Evolutionary conservation across 2,113 vertebrate species (phyloP).

Genomic region (Scalopus aquaticus): DNA sequence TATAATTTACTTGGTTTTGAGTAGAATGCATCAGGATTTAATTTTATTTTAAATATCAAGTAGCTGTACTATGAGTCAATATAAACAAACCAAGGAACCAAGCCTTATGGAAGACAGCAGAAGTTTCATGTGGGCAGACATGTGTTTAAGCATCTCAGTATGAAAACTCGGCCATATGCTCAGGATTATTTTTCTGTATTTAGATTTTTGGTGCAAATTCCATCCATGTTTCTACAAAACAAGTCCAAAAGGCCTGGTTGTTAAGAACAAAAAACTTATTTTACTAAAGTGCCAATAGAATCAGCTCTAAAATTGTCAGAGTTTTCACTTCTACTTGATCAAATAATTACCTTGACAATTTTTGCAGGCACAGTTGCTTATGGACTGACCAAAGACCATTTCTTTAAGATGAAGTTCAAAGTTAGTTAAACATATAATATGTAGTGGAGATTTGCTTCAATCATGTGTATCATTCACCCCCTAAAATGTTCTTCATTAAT

Average conservation of each 20-base stretch:
- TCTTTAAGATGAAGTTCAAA: neutral
- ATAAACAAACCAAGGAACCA: neutral
- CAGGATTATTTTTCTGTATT: slow-evolving; percentile 23
- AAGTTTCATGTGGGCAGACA: neutral
- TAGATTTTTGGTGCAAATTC: slow-evolving; percentile 34
- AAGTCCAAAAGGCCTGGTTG: slow-evolving; percentile 11
- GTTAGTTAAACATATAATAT: neutral
- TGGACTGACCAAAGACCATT: neutral
- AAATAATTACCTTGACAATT: neutral
- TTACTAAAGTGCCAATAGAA: neutral
- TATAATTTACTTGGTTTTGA: slow-evolving; percentile 16
- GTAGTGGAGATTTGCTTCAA: neutral
- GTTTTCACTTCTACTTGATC: slow-evolving; percentile 1
- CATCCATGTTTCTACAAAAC: slow-evolving; percentile 24
- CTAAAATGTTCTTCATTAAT: neutral
- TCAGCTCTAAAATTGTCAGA: neutral
- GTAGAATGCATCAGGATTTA: neutral
- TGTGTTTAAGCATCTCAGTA: slow-evolving; percentile 1
- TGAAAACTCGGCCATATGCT: neutral
- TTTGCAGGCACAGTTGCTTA: neutral
- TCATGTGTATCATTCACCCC: neutral
- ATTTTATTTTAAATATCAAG: slow-evolving; percentile 36
- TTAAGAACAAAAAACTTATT: neutral
- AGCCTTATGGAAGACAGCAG: neutral
- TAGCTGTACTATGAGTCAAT: neutral